Percentiles rank a stretch among this genome's conserved stretches.
Conservation (phyloP, 1,140 invertebrate genomes). For the Drosophila mayri region DNA sequence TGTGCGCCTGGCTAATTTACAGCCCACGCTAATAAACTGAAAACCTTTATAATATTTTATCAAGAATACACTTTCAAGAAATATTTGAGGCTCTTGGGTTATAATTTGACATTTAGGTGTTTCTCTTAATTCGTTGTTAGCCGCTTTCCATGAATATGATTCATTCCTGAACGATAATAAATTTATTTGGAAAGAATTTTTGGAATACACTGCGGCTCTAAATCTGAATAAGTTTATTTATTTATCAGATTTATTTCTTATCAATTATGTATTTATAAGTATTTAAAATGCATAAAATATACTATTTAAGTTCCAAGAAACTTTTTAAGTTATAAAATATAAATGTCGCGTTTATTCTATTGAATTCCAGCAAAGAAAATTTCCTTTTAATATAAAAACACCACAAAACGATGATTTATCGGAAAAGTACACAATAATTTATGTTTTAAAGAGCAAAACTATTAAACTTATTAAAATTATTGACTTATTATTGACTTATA, state of each 20-base stretch:
- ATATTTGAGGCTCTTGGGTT: background rate
- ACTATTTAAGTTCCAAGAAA: no score
- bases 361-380: background rate
- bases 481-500: no score
- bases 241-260: background rate
- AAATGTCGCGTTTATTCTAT: background rate
- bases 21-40: constrained; percentile 5
- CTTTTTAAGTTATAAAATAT: background rate
- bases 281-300: no score
- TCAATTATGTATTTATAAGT: background rate
- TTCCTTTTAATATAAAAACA: background rate
- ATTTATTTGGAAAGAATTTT: background rate
- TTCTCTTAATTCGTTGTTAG: background rate
- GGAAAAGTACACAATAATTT: background rate
- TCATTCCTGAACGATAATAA: background rate
- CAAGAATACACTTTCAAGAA: background rate
- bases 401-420: background rate
- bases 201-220: background rate
- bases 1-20: constrained; percentile 16
- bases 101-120: background rate
- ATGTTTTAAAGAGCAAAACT: background rate
- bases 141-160: background rate
- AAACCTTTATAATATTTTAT: constrained; percentile 17
- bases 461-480: no score
- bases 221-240: background rate